phyloP scores from a whole-genome alignment of 2,888 invertebrate genomes.

The Cataglyphis cursor region DNA sequence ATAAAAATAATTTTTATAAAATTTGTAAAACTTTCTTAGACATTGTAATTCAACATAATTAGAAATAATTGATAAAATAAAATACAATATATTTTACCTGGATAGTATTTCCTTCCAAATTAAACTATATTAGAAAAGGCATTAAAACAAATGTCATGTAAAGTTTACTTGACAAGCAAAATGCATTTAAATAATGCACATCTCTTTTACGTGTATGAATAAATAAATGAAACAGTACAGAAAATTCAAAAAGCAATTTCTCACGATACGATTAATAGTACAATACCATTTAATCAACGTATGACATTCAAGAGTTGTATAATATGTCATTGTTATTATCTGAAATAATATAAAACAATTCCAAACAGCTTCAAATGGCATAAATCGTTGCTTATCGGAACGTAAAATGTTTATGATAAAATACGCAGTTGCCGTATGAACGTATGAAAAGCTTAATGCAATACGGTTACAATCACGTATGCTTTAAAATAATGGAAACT shows the following conservation, averaged over 20 bases:
- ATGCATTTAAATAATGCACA: not conserved
- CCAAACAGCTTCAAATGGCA: slow-evolving; percentile 29
- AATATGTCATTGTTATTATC: slow-evolving; percentile 22
- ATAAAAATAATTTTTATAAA: not conserved
- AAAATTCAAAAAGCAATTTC: slow-evolving; percentile 12
- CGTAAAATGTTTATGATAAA: slow-evolving; percentile 54
- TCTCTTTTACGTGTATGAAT: not conserved
- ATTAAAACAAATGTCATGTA: not conserved
- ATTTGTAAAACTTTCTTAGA: not conserved
- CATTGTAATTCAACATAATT: not conserved
- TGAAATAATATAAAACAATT: slow-evolving; percentile 42
- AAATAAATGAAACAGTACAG: not conserved
- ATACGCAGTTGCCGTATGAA: slow-evolving; percentile 6
- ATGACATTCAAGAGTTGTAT: slow-evolving; percentile 34
- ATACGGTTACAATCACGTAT: slow-evolving; percentile 38
- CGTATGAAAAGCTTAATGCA: slow-evolving; percentile 54
- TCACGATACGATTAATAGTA: slow-evolving; percentile 22
- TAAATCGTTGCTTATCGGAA: slow-evolving; percentile 41
- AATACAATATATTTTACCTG: not conserved
- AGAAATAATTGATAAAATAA: not conserved
- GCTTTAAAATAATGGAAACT: slow-evolving; percentile 65
- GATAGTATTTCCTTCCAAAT: not conserved
- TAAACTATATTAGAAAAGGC: not conserved
- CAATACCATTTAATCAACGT: slow-evolving; percentile 17
- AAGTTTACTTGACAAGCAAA: not conserved